Percentiles rank a stretch among this genome's conserved stretches.
These are phyloP conservation scores for Elymnias hypermnestra DNA, from an alignment of 1,140 invertebrate species.

Conservation along the genomic window DNA sequence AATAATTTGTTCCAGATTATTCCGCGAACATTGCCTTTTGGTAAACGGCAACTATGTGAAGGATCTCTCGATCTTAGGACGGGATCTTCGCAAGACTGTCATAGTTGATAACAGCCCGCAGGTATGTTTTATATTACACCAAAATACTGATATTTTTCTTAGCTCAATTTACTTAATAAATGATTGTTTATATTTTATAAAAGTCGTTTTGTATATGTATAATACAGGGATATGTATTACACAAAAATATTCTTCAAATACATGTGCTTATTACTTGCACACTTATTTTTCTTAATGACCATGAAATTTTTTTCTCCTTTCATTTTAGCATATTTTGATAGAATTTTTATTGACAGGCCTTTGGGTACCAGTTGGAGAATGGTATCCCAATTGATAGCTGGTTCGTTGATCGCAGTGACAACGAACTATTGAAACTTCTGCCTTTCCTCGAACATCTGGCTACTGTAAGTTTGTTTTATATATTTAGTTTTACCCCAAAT, in stretches of 20 bases:
- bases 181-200: no score
- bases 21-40: conserved; percentile 96
- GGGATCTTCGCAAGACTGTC: conserved; percentile 88
- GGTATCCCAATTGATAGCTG: conserved; percentile 98
- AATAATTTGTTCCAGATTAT: conserved; percentile 78
- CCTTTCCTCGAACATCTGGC: conserved; percentile 95
- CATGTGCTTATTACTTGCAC: no score
- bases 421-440: conserved; percentile 93
- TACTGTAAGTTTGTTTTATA: conserved; percentile 82
- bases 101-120: conserved; percentile 74
- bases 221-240: no score
- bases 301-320: no score
- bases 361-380: conserved; percentile 89
- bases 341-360: conserved; percentile 62
- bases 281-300: no score
- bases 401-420: conserved; percentile 94
- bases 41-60: conserved; percentile 98
- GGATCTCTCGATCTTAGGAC: conserved; percentile 93
- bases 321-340: no score
- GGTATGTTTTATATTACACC: conserved; percentile 74
- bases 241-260: no score
- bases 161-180: no score
- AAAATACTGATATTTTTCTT: not conserved
- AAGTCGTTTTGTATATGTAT: no score
- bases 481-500: no score